A percentile compares a stretch with the other conserved stretches of the same genome.
Evolutionary conservation across 2,113 vertebrate genomes (phyloP).

Genomic region (Hipposideros armiger): DNA sequence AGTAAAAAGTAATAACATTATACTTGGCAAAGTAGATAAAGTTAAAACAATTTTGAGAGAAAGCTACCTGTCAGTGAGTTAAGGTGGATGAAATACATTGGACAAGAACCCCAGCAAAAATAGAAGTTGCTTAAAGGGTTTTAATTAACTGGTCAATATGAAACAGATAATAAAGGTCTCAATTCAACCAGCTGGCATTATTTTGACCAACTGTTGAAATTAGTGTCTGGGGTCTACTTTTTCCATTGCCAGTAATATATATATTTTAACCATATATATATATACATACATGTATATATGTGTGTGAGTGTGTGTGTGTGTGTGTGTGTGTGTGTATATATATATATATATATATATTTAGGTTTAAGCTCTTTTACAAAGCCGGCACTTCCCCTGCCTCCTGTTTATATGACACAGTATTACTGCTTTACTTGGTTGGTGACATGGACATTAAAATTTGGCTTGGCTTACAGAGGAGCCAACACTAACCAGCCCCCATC

Average conservation of each 20-base stretch:
- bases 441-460: not conserved
- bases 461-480: not conserved
- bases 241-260: not conserved
- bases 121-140: not conserved
- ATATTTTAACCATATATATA: not conserved
- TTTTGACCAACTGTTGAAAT: not conserved
- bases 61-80: not conserved
- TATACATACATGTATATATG: no score
- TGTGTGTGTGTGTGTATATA: no score
- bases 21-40: not conserved
- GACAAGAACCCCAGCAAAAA: not conserved
- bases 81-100: not conserved
- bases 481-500: not conserved
- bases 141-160: not conserved
- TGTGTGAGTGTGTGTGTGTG: no score
- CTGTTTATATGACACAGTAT: not conserved
- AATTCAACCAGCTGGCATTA: not conserved
- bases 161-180: conserved; percentile 1
- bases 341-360: no score
- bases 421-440: not conserved
- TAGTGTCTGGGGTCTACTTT: not conserved
- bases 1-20: not conserved
- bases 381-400: not conserved
- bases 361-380: not conserved
- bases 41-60: conserved; percentile 25